Evolutionary conservation across 2,888 invertebrate genomes (phyloP).

Genomic region (Ochropleura plecta): DNA sequence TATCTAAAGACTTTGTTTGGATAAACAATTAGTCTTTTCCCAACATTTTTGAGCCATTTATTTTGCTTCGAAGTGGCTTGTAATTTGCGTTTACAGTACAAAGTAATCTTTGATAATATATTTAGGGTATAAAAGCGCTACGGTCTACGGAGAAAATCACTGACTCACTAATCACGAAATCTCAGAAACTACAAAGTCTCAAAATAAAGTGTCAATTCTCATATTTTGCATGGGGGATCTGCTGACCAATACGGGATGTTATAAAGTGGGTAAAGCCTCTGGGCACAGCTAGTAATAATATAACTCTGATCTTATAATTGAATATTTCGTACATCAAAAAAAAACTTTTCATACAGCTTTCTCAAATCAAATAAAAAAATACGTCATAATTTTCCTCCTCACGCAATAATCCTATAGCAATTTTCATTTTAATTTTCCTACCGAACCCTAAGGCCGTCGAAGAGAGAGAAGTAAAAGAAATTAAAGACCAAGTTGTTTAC

Average conservation of each 20-base stretch:
- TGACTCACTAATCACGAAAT: too few relatives aligned
- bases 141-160: too few relatives aligned
- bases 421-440: conserved; percentile 45
- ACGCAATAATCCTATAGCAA: conserved; percentile 22
- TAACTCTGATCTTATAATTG: background rate
- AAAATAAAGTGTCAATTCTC: too few relatives aligned
- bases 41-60: conserved; percentile 45
- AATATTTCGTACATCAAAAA: conserved; percentile 1
- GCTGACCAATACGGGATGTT: too few relatives aligned
- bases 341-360: conserved; percentile 15
- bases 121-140: background rate
- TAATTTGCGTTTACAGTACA: conserved; percentile 27
- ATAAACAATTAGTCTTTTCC: conserved; percentile 57
- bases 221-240: too few relatives aligned
- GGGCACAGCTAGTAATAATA: too few relatives aligned
- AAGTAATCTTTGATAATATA: background rate
- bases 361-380: conserved; percentile 9
- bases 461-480: conserved; percentile 73
- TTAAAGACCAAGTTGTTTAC: conserved; percentile 80
- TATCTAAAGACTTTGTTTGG: conserved; percentile 59
- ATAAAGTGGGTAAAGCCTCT: too few relatives aligned
- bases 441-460: conserved; percentile 62
- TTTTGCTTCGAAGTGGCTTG: conserved; percentile 21
- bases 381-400: conserved; percentile 26
- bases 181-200: too few relatives aligned